These are phyloP conservation scores for Lasioglossum albipes DNA, from an alignment of 1,140 invertebrate species.

Conservation along the genomic window DNA sequence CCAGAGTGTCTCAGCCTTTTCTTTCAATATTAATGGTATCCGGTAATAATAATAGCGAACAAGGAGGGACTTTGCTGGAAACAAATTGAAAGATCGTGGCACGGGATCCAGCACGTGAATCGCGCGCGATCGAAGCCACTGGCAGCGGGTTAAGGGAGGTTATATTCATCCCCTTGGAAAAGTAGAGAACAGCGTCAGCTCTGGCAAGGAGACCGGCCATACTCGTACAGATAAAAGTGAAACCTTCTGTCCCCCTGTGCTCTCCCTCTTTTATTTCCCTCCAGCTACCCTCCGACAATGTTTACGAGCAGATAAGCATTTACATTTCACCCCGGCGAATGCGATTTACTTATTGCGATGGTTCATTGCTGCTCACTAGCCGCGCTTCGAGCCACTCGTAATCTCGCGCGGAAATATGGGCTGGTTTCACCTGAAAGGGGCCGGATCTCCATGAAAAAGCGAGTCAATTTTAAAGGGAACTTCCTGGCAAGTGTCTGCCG, in stretches of 20 bases:
- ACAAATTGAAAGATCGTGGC: no score
- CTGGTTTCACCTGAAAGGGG: no score
- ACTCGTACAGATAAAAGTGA: constrained; percentile 51
- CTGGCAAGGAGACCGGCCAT: constrained; percentile 1
- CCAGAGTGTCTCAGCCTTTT: no score
- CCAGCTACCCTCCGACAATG: constrained; percentile 4
- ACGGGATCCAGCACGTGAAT: no score
- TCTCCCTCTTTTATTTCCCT: constrained; percentile 31
- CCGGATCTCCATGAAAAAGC: no score
- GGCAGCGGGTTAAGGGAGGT: no score
- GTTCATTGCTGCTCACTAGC: background rate
- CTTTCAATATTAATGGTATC: no score
- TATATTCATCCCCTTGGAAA: constrained; percentile 16
- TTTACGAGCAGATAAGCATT: constrained; percentile 38
- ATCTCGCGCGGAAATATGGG: background rate
- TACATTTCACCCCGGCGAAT: background rate
- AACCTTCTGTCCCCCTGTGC: constrained; percentile 34
- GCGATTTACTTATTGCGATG: constrained; percentile 29
- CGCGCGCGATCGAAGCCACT: no score
- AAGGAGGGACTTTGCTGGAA: no score
- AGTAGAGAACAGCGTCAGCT: background rate
- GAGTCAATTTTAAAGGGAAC: background rate
- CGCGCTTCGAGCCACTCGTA: no score
- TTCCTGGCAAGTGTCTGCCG: background rate
- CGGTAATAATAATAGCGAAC: no score